phyloP scores from a whole-genome alignment of 2,113 vertebrate species.

The Platycercus adscitus region DNA sequence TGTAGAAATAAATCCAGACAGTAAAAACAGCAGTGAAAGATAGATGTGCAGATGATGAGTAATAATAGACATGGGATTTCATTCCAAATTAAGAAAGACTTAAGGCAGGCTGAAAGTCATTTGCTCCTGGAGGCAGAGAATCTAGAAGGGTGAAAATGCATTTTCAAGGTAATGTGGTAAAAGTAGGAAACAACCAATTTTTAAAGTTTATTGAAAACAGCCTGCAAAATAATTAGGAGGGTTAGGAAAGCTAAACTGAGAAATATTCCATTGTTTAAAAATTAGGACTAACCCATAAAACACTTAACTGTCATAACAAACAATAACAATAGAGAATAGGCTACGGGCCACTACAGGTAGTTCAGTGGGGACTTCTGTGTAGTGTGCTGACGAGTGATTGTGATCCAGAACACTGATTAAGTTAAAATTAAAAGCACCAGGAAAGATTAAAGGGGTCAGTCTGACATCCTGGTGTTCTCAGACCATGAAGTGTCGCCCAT shows the following conservation, averaged over 20 bases:
- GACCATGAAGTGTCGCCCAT: not conserved
- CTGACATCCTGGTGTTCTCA: not conserved
- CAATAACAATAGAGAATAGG: not conserved
- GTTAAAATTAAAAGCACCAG: not conserved
- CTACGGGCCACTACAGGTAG: not conserved
- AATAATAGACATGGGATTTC: not conserved
- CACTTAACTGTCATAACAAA: not conserved
- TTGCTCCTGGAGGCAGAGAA: not conserved
- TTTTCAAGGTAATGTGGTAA: not conserved
- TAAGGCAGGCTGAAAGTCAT: not conserved
- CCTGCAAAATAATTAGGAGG: not conserved
- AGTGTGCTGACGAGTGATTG: not conserved
- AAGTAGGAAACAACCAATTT: not conserved
- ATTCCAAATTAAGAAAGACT: not conserved
- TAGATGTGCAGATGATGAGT: not conserved
- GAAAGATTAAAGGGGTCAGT: not conserved
- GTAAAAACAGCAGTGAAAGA: not conserved
- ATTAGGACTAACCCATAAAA: not conserved
- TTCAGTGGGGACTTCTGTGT: not conserved
- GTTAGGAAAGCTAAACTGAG: not conserved
- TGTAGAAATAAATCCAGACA: not conserved
- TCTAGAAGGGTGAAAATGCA: not conserved
- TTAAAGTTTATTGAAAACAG: not conserved
- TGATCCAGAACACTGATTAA: not conserved
- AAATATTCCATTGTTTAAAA: not conserved